Evolutionary conservation across 1,140 invertebrate genomes (phyloP), one percentile per base, ranked within the genome.

Genomic region (Linepithema humile): DNA sequence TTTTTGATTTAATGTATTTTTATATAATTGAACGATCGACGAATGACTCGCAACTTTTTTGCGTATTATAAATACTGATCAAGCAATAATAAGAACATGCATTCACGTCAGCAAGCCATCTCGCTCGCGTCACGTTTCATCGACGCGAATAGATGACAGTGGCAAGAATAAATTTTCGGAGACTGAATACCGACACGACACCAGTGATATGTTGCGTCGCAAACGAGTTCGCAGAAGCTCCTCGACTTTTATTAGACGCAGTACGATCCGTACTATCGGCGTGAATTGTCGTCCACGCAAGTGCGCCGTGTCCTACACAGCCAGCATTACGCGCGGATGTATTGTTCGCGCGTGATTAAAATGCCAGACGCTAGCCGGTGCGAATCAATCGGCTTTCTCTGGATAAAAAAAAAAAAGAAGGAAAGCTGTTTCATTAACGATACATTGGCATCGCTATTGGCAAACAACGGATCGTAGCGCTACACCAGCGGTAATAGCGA

Each of bases 231-330:
- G n/a, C 62, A 60, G 82, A 82, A 75, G 77, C 50, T 72, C 62
- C 48, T 72, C 87, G 86, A 88, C 86, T 88, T 88, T 88, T 88
- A 88, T 88, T 83, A 85, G 86, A 85, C 83, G 38, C 64, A 57
- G 75, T 65, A 85, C 84, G 83, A 87, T 70, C 65, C 72, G 40
- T 12, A 74, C 85, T 50, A 83, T 77, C 69, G 69, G 72, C 40
- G 45, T 73, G 77, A 88, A 88, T 88, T 77, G 86, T 88, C 72
- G 86, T 65, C 70, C 64, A 53, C 75, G 57, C 43, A 50, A 77
- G 83, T 75, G 38, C 62, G 48, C 32, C 85, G 32, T 38, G 53
- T 57, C 10, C 57, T 23, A 62, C 57, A 40, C 20, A 43, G 50
- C 53, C 70, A 23, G 12, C 29, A 74, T 84, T 73, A 84, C 43